Base-by-base conservation (phyloP, 2,888 invertebrate genomes). In the Idaea biselata region DNA sequence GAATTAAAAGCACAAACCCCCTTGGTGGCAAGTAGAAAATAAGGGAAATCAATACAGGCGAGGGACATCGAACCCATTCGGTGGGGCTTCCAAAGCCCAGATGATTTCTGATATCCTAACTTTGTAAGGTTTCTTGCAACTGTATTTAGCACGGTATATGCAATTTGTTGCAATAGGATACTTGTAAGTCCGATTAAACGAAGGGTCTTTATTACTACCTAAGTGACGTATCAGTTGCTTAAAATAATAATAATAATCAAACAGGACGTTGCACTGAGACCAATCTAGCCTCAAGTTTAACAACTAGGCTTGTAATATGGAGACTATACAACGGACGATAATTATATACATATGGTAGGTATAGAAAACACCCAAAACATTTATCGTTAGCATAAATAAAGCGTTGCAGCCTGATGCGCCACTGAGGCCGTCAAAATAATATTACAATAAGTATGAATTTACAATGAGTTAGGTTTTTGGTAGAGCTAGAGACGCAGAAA, bases 21-120 rank as follows among this genome's bases (percentile, higher is more conserved):
- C 8, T 44, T 8, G 44, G 14, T 8, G 8, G 44, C 14, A 14
- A 44, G 44, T 44, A 14, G 44, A 68, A 68, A 68, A 63, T 62
- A 63, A 57, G 63, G 61, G 65, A 64, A 75, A 81, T 79, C 80
- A 74, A 80, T 81, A 78, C 65, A 55, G 11, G 56, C 11, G 66
- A 76, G 14, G 82, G 77, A 69, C 82, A 71, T 73, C 78, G 82
- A 83, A 82, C 84, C 74, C 64, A 58, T 61, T 60, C 61, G 68
- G 74, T 44, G 73, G 65, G 84, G 83, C 78, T 84, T 83, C 84
- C 68, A 78, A 79, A 73, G 75, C 74, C 71, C 70, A 72, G 73
- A 72, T 74, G 75, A 73, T 69, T 74, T 75, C 76, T 80, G 77
- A 78, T 81, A 80, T 79, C 73, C 76, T 61, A 66, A 64, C 69